Conservation (phyloP, 2,888 invertebrate species). For the Drosophila affinis region DNA sequence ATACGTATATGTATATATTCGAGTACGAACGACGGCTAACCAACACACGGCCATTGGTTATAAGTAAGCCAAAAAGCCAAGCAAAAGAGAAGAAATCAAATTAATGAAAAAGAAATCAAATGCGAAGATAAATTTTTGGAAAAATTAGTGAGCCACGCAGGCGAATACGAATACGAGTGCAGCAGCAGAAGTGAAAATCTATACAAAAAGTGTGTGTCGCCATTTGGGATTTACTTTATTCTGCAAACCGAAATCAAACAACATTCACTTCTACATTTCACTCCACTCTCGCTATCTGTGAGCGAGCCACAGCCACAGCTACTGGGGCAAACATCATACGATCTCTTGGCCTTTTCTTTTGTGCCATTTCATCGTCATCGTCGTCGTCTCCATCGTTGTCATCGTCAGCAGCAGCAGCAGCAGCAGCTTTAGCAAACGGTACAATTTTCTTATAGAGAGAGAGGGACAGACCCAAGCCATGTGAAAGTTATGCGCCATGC, state of each 20-base stretch:
- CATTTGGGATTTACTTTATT: conserved; percentile 14
- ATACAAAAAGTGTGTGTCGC: conserved; percentile 11
- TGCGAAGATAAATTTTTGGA: conserved; percentile 52
- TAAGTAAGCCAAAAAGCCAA: conserved; percentile 54
- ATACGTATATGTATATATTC: conserved; percentile 7
- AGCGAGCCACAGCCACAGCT: conserved; percentile 11
- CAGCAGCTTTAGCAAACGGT: conserved; percentile 55
- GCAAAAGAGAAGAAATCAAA: conserved; percentile 46
- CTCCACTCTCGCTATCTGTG: conserved; percentile 41
- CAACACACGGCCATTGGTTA: conserved; percentile 28
- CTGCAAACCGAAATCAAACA: conserved; percentile 1
- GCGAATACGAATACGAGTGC: conserved; percentile 43
- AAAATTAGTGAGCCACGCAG: conserved; percentile 68
- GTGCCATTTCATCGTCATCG: conserved; percentile 52
- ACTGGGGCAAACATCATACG: conserved; percentile 48
- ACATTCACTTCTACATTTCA: conserved; percentile 44
- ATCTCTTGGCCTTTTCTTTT: conserved; percentile 54
- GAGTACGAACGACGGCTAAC: conserved; percentile 43
- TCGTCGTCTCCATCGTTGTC: conserved; percentile 11
- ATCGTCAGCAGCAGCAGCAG: conserved; percentile 17
- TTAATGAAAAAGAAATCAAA: conserved; percentile 69
- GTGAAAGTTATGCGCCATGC: conserved; percentile 62
- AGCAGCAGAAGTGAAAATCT: conserved; percentile 37
- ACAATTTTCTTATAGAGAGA: conserved; percentile 46
- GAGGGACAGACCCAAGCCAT: conserved; percentile 17